These are phyloP conservation scores for Rallus crepitans DNA, from an alignment of 2,797 vertebrate species.

Conservation along the genomic window DNA sequence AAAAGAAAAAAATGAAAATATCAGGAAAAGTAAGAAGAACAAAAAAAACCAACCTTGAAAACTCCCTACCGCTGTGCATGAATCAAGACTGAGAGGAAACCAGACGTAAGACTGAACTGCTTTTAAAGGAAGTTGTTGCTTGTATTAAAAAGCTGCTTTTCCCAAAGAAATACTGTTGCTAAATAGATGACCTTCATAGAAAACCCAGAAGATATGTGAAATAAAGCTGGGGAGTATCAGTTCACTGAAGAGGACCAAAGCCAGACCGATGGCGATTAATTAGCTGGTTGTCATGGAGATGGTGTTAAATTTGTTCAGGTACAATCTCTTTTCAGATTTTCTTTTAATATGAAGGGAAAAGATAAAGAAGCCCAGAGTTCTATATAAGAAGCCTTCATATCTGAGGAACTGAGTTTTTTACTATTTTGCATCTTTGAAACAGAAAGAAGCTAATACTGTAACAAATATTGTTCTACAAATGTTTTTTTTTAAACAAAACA, in stretches of 20 bases:
- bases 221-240: conserved; percentile 49
- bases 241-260: conserved; percentile 65
- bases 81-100: conserved; percentile 1
- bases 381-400: neutral
- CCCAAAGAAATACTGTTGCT: neutral
- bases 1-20: neutral
- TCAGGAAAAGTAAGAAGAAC: neutral
- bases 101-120: neutral
- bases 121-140: conserved; percentile 3
- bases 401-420: neutral
- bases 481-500: neutral
- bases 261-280: conserved; percentile 65
- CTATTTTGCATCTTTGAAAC: neutral
- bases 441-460: neutral
- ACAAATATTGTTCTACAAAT: neutral
- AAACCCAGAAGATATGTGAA: conserved; percentile 47
- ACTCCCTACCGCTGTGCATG: neutral
- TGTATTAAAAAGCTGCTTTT: conserved; percentile 4
- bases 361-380: conserved; percentile 30
- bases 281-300: conserved; percentile 74
- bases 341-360: conserved; percentile 27
- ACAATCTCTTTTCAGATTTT: conserved; percentile 60
- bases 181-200: conserved; percentile 54
- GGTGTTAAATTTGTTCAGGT: conserved; percentile 65
- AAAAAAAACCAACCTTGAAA: neutral